Evolutionary conservation across 2,113 vertebrate species (phyloP).

Genomic region (Eira barbara): DNA sequence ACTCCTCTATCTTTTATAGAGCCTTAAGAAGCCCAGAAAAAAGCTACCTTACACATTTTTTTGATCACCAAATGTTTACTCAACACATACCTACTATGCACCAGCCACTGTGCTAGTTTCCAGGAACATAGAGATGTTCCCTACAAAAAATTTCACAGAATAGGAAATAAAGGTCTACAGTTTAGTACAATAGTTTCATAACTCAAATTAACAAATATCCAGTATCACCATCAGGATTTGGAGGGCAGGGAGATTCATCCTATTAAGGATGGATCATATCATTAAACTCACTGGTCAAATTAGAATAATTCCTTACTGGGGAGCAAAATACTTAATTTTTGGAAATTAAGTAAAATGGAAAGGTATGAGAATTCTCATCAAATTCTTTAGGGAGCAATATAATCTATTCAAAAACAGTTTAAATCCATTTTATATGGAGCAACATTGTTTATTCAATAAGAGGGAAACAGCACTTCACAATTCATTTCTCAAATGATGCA

Average conservation of each 20-base stretch:
- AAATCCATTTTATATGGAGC: background rate
- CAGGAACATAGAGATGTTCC: background rate
- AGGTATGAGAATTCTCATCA: background rate
- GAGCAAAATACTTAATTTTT: background rate
- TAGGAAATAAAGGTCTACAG: background rate
- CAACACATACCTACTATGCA: background rate
- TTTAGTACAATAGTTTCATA: background rate
- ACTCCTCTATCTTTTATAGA: background rate
- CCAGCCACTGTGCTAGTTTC: background rate
- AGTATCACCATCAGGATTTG: background rate
- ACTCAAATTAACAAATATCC: background rate
- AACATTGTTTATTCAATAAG: constrained; percentile 24
- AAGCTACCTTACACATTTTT: background rate
- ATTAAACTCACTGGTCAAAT: background rate
- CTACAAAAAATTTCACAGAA: background rate
- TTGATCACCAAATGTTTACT: background rate
- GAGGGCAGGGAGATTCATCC: background rate
- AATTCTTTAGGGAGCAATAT: constrained; percentile 1
- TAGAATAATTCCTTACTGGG: background rate
- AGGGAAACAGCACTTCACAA: constrained; percentile 16
- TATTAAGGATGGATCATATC: background rate
- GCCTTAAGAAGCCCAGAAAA: background rate
- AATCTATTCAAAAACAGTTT: background rate
- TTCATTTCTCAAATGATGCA: constrained; percentile 37
- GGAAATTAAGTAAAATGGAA: constrained; percentile 17